Percentiles rank a stretch among this genome's conserved stretches.
Conservation (phyloP, 1,140 invertebrate species). For the Lepidostoma basale region DNA sequence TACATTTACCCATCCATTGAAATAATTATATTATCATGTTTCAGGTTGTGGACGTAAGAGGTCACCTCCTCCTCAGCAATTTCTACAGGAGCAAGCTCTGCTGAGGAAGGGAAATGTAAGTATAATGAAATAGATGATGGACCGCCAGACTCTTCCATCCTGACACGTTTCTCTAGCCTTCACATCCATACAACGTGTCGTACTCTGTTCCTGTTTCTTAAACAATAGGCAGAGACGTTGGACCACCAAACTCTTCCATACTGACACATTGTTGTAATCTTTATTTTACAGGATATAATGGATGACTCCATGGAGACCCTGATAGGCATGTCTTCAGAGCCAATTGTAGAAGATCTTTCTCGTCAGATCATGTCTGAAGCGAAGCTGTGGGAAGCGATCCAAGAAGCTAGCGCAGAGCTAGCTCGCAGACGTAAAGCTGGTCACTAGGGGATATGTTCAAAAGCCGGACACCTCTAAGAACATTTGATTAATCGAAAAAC, state of each 20-base stretch:
- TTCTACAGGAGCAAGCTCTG: slow-evolving; percentile 42
- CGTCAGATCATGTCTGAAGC: slow-evolving; percentile 77
- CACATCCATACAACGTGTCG: neutral
- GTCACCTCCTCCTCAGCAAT: slow-evolving; percentile 48
- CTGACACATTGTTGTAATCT: too few species aligned
- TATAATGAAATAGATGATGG: too few species aligned
- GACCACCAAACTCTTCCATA: neutral
- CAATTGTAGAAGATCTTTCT: slow-evolving; percentile 73
- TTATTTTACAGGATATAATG: slow-evolving; percentile 10
- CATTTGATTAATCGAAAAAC: too few species aligned
- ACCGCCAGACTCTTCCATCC: too few species aligned
- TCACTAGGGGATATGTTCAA: neutral
- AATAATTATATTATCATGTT: too few species aligned
- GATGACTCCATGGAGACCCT: slow-evolving; percentile 69
- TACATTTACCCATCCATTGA: too few species aligned
- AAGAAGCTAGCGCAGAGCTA: slow-evolving; percentile 73
- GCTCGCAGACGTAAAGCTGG: slow-evolving; percentile 60
- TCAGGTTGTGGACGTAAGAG: slow-evolving; percentile 73
- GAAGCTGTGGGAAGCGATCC: slow-evolving; percentile 77
- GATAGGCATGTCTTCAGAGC: slow-evolving; percentile 69
- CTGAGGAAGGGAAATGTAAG: slow-evolving; percentile 6
- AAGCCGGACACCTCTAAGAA: too few species aligned
- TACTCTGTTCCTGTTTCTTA: too few species aligned
- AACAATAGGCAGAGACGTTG: too few species aligned
- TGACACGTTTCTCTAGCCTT: too few species aligned